Evolutionary conservation across 2,888 invertebrate species (phyloP).

Genomic region (Stegophylla sp.): DNA sequence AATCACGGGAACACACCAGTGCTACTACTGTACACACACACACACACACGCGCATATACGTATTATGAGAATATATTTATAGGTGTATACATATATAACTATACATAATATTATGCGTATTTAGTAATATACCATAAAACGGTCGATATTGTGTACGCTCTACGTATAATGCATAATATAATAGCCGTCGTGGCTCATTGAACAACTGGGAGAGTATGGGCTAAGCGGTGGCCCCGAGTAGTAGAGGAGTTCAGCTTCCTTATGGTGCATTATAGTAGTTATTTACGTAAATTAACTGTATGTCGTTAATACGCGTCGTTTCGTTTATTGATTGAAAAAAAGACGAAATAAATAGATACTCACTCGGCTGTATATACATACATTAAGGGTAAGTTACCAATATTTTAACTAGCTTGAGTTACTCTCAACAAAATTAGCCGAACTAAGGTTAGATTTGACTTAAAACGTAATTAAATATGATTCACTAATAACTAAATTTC

Average conservation of each 20-base stretch:
- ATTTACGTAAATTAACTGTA: slow-evolving; percentile 1
- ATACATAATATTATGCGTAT: no score
- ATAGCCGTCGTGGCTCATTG: slow-evolving; percentile 17
- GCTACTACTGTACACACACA: background rate
- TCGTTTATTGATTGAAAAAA: slow-evolving; percentile 29
- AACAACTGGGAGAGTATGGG: slow-evolving; percentile 24
- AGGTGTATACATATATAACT: no score
- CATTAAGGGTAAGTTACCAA: no score
- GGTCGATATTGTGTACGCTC: slow-evolving; percentile 14
- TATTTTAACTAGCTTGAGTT: no score
- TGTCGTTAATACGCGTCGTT: slow-evolving; percentile 14
- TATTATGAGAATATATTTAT: no score
- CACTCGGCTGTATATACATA: no score
- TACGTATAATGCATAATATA: background rate
- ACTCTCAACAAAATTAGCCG: no score
- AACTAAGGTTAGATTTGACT: no score
- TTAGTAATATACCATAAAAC: background rate
- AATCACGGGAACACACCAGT: background rate
- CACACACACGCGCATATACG: background rate
- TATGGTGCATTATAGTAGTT: background rate
- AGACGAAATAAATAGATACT: background rate
- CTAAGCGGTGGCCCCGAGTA: background rate
- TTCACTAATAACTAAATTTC: no score
- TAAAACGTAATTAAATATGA: no score
- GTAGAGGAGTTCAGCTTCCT: background rate